A percentile compares a stretch with the other conserved stretches of the same genome.
phyloP scores from a whole-genome alignment of 2,797 vertebrate genomes.

The Graptemys geographica region DNA sequence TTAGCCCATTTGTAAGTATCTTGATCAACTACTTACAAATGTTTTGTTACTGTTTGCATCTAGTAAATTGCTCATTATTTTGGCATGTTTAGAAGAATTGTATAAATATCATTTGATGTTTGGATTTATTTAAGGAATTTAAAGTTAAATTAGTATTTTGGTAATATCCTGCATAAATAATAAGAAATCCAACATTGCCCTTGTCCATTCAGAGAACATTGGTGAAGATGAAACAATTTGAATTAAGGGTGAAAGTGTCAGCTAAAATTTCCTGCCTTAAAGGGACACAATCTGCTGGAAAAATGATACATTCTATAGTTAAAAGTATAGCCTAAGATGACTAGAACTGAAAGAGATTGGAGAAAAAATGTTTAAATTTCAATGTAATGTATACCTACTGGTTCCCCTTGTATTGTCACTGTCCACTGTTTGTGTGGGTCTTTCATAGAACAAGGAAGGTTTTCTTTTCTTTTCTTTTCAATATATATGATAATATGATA shows the following conservation, averaged over 20 bases:
- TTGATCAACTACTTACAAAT: not conserved
- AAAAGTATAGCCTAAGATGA: not conserved
- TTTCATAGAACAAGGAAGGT: not conserved
- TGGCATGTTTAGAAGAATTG: not conserved
- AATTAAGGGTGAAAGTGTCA: not conserved
- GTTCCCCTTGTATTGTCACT: not conserved
- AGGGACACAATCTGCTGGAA: not conserved
- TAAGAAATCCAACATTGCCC: not conserved
- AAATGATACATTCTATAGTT: not conserved
- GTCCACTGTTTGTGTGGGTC: not conserved
- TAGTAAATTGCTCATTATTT: not conserved
- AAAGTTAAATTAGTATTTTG: not conserved
- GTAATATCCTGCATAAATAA: not conserved
- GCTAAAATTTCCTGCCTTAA: not conserved
- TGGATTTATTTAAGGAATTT: not conserved
- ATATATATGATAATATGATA: not conserved
- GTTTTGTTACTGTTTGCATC: not conserved
- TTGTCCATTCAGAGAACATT: not conserved
- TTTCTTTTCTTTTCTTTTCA: slow-evolving; percentile 33
- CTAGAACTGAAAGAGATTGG: not conserved
- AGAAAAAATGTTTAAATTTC: not conserved
- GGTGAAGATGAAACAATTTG: not conserved
- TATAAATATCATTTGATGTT: not conserved
- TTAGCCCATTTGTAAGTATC: not conserved
- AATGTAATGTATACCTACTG: not conserved